Percentiles rank a stretch among this genome's conserved stretches.
Evolutionary conservation across 2,797 vertebrate species (phyloP).

Genomic region (Microtus agrestis): DNA sequence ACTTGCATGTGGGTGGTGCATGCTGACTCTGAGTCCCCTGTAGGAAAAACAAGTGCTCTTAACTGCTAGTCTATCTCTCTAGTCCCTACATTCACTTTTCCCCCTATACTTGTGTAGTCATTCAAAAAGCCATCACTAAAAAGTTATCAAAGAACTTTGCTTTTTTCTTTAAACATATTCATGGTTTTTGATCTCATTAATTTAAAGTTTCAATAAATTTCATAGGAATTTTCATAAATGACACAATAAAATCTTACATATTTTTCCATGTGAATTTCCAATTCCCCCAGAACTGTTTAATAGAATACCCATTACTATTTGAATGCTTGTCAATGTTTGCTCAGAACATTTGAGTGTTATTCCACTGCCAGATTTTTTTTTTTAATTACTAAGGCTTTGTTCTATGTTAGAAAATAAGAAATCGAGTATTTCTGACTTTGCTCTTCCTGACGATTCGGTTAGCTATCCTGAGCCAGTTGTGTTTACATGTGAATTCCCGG

Average conservation of each 20-base stretch:
- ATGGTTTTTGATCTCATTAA: not conserved
- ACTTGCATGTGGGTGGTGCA: not conserved
- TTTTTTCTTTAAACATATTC: not conserved
- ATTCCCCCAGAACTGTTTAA: not conserved
- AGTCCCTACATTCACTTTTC: not conserved
- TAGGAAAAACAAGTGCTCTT: not conserved
- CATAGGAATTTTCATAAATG: not conserved
- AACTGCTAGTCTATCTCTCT: not conserved
- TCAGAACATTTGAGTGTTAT: not conserved
- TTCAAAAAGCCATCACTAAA: not conserved
- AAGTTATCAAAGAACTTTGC: not conserved
- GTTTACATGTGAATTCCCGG: not conserved
- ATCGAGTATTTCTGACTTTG: not conserved
- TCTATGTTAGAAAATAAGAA: not conserved
- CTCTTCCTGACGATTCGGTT: not conserved
- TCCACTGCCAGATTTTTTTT: not conserved
- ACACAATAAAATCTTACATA: not conserved
- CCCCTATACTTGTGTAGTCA: too few relatives aligned
- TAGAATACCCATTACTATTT: not conserved
- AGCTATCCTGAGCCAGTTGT: not conserved
- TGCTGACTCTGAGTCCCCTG: not conserved
- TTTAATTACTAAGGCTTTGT: not conserved
- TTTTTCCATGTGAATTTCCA: not conserved
- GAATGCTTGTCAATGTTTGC: not conserved
- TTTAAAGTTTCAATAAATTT: not conserved